Base-by-base conservation (phyloP, 1,140 invertebrate genomes). In the Drosophila hydei region DNA sequence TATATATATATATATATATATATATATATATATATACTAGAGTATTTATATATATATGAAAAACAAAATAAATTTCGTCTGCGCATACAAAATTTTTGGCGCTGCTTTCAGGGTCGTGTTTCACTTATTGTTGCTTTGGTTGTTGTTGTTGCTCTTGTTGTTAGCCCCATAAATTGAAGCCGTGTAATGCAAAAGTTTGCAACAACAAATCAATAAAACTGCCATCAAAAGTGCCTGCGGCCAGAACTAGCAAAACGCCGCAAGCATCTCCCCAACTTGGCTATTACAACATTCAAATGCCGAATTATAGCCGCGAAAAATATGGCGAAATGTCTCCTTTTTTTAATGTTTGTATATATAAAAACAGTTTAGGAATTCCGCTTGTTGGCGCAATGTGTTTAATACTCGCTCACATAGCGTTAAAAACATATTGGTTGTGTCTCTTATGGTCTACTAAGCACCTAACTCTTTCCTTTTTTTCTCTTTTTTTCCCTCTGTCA, bases 131-230 rank as follows among this genome's bases (percentile, higher is more conserved):
- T 47, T 67, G 43, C 54, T 62, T 19, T 21, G 21, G 38, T 21
- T 4, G 18, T 45, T 12, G 19, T 12, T 62, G 45, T 19, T 19
- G 9, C 12, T 1, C 9, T 21, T 12, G 19, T 12, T 77, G 67
- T 67, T 40, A 47, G 65, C 45, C 40, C 73, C 83, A 87, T 77
- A 81, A 81, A 88, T 88, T 77, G 30, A 52, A 59, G 74, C 47
- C 74, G 62, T 58, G 65, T 79, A 51, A 55, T 63, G 65, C 64
- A 62, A 75, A 85, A 81, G 54, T 87, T 85, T 52, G 61, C 75
- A 72, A 78, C 73, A 80, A 77, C 69, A 77, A 88, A 85, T 85
- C 78, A 87, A 85, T 88, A 81, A 88, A 85, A 80, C 59, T 68
- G 65, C 74, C 77, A 71, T 87, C 61, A 52, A 77, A 42, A 77